Conservation (phyloP, 2,888 invertebrate species). For the Eudasyphora cyanicolor region DNA sequence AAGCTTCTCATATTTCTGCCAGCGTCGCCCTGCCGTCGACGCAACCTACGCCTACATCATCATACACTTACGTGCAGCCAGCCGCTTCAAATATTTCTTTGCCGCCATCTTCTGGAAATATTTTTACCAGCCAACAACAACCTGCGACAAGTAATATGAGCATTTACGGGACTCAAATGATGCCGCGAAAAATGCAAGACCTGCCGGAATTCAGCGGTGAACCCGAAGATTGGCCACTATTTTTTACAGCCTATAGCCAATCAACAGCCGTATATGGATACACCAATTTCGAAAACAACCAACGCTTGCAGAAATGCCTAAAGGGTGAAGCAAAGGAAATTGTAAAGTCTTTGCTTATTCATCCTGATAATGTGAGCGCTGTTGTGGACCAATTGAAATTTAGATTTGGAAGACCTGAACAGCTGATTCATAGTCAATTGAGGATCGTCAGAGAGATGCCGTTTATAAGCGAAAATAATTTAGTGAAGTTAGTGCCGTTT, state of each 20-base stretch:
- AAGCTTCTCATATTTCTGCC: not conserved
- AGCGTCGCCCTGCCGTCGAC: not conserved
- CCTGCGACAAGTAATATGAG: no score
- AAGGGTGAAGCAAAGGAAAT: conserved; percentile 49
- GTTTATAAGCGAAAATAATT: conserved; percentile 42
- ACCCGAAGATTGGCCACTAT: no score
- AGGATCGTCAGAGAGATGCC: conserved; percentile 53
- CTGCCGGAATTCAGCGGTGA: conserved; percentile 51
- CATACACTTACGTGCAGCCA: not conserved
- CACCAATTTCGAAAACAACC: no score
- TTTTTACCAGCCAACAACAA: not conserved
- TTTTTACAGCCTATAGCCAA: not conserved
- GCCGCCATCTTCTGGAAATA: not conserved
- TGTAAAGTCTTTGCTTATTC: conserved; percentile 47
- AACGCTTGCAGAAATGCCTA: conserved; percentile 44
- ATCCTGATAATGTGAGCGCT: conserved; percentile 45
- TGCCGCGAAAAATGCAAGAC: conserved; percentile 50
- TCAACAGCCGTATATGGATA: conserved; percentile 2
- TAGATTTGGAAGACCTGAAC: conserved; percentile 51
- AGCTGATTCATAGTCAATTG: conserved; percentile 56
- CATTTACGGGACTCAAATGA: not conserved
- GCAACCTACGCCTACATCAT: not conserved
- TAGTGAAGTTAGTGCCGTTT: conserved; percentile 54
- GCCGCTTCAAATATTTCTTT: not conserved
- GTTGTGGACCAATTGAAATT: conserved; percentile 50